Percentiles rank a stretch among this genome's conserved stretches.
These are phyloP conservation scores for Styela clava DNA, from an alignment of 23 tunicate genomes.

Conservation along the genomic window DNA sequence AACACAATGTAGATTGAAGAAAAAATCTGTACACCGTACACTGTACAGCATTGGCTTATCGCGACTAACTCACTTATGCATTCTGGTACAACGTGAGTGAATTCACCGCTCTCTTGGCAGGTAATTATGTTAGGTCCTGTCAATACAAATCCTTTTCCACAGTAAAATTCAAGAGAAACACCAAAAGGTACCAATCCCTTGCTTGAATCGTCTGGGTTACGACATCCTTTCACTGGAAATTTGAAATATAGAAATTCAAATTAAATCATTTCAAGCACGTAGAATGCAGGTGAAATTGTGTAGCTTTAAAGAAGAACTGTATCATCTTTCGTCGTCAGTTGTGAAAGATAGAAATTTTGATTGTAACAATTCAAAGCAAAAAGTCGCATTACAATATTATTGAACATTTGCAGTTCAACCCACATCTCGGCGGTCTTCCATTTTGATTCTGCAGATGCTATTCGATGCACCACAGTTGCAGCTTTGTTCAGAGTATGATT, in stretches of 20 bases:
- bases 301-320: background rate
- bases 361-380: no score
- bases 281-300: background rate
- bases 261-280: background rate
- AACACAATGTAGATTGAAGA: no score
- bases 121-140: slow-evolving; percentile 50
- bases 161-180: slow-evolving; percentile 61
- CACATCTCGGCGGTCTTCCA: no score
- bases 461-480: no score
- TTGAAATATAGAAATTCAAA: background rate
- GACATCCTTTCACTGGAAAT: slow-evolving; percentile 63
- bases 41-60: no score
- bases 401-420: no score
- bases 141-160: slow-evolving; percentile 55
- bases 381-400: no score
- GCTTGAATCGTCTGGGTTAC: slow-evolving; percentile 43
- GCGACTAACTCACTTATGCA: slow-evolving; percentile 72
- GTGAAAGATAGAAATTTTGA: background rate
- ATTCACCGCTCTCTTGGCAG: slow-evolving; percentile 65
- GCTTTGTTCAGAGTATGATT: no score
- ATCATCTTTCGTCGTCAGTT: background rate
- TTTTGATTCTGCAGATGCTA: no score
- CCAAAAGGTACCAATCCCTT: slow-evolving; percentile 76
- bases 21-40: no score
- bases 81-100: slow-evolving; percentile 59